Percentiles rank a stretch among this genome's conserved stretches.
Evolutionary conservation across 1,140 invertebrate species (phyloP).

Genomic region (Babylonia areolata): DNA sequence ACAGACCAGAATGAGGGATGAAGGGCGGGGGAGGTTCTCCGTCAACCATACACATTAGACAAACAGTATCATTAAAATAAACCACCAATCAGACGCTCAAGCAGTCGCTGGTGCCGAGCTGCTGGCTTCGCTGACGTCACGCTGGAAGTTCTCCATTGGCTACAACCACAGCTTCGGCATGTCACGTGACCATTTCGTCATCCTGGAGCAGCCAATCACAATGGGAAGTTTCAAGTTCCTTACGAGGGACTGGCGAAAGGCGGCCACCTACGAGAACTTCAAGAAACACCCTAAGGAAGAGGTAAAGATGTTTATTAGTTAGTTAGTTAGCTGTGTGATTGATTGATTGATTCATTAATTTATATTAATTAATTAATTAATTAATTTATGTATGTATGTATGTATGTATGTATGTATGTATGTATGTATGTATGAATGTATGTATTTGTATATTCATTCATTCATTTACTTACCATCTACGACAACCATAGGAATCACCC

Average conservation of each 20-base stretch:
- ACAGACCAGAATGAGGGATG: too few relatives aligned
- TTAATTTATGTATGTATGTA: background rate
- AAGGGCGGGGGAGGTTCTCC: background rate
- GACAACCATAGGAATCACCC: too few relatives aligned
- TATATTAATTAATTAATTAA: too few relatives aligned
- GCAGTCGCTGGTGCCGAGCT: conserved; percentile 49
- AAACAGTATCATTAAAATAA: too few relatives aligned
- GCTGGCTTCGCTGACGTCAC: conserved; percentile 82
- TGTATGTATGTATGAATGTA: background rate
- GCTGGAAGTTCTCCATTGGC: conserved; percentile 86
- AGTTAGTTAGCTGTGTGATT: too few relatives aligned
- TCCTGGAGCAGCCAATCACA: conserved; percentile 88
- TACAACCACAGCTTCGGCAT: conserved; percentile 95
- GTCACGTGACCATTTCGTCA: conserved; percentile 88
- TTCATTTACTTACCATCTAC: too few relatives aligned
- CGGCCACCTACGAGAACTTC: background rate
- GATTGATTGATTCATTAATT: too few relatives aligned
- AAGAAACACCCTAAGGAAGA: conserved; percentile 4
- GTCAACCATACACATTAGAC: too few relatives aligned
- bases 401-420: background rate
- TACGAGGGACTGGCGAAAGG: conserved; percentile 69
- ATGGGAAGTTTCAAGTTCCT: conserved; percentile 81
- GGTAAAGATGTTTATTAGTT: background rate
- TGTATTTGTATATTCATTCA: background rate
- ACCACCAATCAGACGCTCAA: background rate